Percentiles rank a stretch among this genome's conserved stretches.
These are phyloP conservation scores for Panulirus ornatus DNA, from an alignment of 1,140 invertebrate genomes.

Conservation along the genomic window DNA sequence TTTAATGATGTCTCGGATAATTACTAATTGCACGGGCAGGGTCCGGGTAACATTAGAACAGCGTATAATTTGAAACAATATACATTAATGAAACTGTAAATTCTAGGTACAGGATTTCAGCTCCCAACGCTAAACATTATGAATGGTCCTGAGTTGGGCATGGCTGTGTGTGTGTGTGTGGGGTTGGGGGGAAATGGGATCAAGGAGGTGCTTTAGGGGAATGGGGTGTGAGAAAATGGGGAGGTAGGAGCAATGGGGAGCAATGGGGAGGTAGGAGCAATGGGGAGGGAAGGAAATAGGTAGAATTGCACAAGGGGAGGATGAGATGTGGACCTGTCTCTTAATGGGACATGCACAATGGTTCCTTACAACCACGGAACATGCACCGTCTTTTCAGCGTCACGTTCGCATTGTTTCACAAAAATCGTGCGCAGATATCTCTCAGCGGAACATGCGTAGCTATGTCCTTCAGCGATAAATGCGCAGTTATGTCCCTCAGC, in stretches of 20 bases:
- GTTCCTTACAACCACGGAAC: too few relatives aligned
- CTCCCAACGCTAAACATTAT: neutral
- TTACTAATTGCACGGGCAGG: slow-evolving; percentile 39
- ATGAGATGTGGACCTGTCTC: too few relatives aligned
- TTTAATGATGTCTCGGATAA: slow-evolving; percentile 47
- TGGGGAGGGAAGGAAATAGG: neutral
- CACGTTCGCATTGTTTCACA: too few relatives aligned
- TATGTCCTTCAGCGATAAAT: too few relatives aligned
- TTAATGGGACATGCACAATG: too few relatives aligned
- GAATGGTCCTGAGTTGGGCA: neutral
- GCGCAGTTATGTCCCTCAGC: too few relatives aligned
- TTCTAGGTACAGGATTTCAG: neutral
- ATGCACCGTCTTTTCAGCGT: too few relatives aligned
- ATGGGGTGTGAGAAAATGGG: neutral
- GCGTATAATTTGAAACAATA: slow-evolving; percentile 53
- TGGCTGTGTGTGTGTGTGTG: neutral
- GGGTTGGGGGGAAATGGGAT: neutral
- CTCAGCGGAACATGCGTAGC: too few relatives aligned
- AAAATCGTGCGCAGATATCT: too few relatives aligned
- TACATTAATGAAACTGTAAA: slow-evolving; percentile 53
- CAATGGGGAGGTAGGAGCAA: neutral
- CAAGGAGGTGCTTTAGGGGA: neutral
- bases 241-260: neutral
- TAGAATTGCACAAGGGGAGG: neutral
- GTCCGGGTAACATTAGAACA: slow-evolving; percentile 28